These are phyloP conservation scores for Illadopsis cleaveri DNA, from an alignment of 2,113 vertebrate genomes.

Conservation along the genomic window DNA sequence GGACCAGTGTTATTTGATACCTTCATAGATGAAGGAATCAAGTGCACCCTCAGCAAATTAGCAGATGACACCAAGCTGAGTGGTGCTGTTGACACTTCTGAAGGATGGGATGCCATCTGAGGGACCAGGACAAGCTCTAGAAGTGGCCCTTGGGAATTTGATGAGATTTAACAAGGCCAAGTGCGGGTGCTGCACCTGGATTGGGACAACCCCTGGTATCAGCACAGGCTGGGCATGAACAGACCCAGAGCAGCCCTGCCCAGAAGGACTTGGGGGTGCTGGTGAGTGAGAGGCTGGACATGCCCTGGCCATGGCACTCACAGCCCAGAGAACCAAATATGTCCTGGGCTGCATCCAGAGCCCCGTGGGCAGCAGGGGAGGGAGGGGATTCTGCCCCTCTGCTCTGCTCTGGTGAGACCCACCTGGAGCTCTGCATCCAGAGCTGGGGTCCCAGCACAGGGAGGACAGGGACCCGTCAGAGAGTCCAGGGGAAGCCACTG, in stretches of 20 bases:
- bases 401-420: too few species aligned
- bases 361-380: too few species aligned
- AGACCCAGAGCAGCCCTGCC: neutral
- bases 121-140: fast-evolving
- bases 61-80: neutral
- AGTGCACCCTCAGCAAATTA: neutral
- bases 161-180: neutral
- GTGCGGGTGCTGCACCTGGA: neutral
- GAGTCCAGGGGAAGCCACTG: neutral
- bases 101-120: neutral
- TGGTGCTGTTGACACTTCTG: neutral
- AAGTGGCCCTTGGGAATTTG: fast-evolving
- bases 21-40: fast-evolving
- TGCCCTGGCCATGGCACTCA: neutral
- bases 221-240: neutral
- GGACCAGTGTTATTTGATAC: neutral
- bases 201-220: fast-evolving
- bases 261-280: neutral
- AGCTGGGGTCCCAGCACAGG: neutral
- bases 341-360: too few species aligned
- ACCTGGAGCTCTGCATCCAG: neutral
- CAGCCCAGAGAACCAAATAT: too few species aligned
- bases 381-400: too few species aligned
- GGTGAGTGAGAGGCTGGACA: neutral
- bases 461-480: neutral